A percentile compares a stretch with the other conserved stretches of the same genome.
Conservation (phyloP, 2,113 vertebrate genomes). For the Balaeniceps rex region DNA sequence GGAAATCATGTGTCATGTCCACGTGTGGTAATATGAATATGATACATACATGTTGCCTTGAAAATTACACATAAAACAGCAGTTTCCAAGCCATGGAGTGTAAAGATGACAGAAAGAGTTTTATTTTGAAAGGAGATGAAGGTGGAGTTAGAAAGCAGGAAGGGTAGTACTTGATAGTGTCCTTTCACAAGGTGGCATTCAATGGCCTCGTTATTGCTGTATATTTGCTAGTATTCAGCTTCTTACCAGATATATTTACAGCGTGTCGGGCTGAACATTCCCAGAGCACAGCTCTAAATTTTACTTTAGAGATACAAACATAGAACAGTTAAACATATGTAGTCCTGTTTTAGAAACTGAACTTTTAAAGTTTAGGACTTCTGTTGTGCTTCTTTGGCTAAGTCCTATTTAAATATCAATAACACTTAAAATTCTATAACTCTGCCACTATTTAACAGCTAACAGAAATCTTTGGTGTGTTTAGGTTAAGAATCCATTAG, state of each 20-base stretch:
- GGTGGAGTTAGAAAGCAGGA: neutral
- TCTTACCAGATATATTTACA: conserved; percentile 51
- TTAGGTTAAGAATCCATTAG: conserved; percentile 64
- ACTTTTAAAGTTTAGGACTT: conserved; percentile 65
- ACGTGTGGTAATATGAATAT: neutral
- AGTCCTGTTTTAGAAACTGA: conserved; percentile 63
- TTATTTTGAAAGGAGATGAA: neutral
- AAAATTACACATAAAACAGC: neutral
- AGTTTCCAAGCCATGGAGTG: conserved; percentile 16
- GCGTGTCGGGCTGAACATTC: conserved; percentile 64
- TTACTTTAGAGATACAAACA: conserved; percentile 68
- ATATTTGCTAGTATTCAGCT: conserved; percentile 22
- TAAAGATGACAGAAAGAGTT: neutral
- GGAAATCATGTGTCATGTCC: neutral
- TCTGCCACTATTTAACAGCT: conserved; percentile 64
- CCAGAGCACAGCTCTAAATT: conserved; percentile 67
- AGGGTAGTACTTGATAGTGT: conserved; percentile 65
- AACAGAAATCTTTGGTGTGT: conserved; percentile 77
- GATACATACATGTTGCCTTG: neutral
- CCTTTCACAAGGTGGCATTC: conserved; percentile 65
- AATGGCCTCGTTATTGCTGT: conserved; percentile 60
- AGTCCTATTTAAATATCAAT: conserved; percentile 67
- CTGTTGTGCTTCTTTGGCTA: conserved; percentile 79
- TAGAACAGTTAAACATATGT: conserved; percentile 56
- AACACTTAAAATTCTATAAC: conserved; percentile 59